These are phyloP conservation scores for Phalera bucephala DNA, from an alignment of 2,888 invertebrate species.

Conservation along the genomic window DNA sequence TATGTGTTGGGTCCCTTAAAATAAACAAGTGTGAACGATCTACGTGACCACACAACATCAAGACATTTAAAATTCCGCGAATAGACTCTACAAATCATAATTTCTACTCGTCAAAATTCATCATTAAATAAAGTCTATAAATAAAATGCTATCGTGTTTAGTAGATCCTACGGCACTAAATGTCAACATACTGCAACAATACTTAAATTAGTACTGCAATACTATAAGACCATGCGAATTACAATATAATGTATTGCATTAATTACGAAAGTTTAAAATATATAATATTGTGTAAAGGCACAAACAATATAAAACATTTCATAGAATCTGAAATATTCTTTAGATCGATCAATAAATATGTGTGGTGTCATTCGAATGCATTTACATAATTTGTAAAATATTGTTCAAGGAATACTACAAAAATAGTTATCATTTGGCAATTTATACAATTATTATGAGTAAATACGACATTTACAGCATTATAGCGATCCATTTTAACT, in stretches of 20 bases:
- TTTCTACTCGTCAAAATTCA: constrained; percentile 21
- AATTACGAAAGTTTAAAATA: constrained; percentile 46
- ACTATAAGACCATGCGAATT: constrained; percentile 53
- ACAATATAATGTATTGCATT: constrained; percentile 30
- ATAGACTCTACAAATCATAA: constrained; percentile 40
- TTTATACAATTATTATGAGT: constrained; percentile 56
- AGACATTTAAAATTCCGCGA: constrained; percentile 52
- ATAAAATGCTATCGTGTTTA: constrained; percentile 54
- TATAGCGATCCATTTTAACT: constrained; percentile 28
- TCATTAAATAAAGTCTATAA: constrained; percentile 30
- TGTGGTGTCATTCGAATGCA: constrained; percentile 25
- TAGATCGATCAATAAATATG: constrained; percentile 26
- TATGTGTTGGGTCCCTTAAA: constrained; percentile 22
- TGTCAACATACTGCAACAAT: constrained; percentile 50
- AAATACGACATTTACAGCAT: constrained; percentile 36
- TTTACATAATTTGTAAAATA: constrained; percentile 39
- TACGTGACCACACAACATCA: constrained; percentile 64
- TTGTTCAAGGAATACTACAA: constrained; percentile 69
- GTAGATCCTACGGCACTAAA: constrained; percentile 43
- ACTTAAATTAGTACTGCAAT: constrained; percentile 56
- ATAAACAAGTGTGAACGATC: constrained; percentile 35
- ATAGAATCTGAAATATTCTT: constrained; percentile 34
- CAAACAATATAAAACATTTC: constrained; percentile 66
- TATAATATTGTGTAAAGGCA: constrained; percentile 68
- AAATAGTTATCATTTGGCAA: constrained; percentile 79